A percentile compares a stretch with the other conserved stretches of the same genome.
Conservation (phyloP, 2,797 vertebrate genomes). For the Poliocrania exsul region DNA sequence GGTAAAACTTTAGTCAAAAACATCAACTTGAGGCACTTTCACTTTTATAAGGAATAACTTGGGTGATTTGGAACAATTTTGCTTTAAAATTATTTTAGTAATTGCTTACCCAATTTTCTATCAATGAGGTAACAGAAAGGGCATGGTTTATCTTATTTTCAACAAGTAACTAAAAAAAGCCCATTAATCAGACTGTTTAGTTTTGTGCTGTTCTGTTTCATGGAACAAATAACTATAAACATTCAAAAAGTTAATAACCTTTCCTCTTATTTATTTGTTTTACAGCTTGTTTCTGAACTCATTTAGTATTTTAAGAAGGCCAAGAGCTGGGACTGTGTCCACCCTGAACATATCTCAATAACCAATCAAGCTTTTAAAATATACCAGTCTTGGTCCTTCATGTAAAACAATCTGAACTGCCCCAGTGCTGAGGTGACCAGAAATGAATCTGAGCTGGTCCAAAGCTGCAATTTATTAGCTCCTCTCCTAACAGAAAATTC, state of each 20-base stretch:
- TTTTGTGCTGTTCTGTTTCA: neutral
- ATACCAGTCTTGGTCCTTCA: neutral
- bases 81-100: neutral
- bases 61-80: neutral
- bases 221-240: conserved; percentile 9
- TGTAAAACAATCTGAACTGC: neutral
- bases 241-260: neutral
- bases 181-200: neutral
- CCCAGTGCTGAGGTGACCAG: neutral
- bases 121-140: neutral
- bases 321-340: neutral
- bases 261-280: neutral
- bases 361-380: neutral
- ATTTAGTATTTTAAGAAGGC: neutral
- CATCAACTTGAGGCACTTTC: neutral
- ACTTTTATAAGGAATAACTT: neutral
- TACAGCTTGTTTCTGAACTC: neutral
- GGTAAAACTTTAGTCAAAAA: neutral
- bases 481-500: neutral
- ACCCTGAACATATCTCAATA: neutral
- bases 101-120: neutral
- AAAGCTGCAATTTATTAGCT: neutral
- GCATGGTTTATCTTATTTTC: neutral
- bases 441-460: neutral
- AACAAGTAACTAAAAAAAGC: neutral